Percentiles rank a stretch among this genome's conserved stretches.
Conservation (phyloP, 2,113 vertebrate species). For the Kryptolebias marmoratus region DNA sequence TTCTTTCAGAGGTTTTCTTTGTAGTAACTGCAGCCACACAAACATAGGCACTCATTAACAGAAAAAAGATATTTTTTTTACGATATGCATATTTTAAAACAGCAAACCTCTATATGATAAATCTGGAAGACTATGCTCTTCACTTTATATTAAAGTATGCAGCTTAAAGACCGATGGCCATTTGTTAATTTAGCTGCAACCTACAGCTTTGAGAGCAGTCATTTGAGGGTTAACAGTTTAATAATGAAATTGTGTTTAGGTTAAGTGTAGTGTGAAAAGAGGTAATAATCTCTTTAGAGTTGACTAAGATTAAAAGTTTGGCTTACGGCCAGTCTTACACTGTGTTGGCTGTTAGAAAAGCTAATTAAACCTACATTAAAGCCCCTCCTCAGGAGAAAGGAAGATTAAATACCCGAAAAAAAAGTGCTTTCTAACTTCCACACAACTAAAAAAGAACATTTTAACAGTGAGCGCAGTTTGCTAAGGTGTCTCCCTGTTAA, state of each 20-base stretch:
- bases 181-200: conserved; percentile 34
- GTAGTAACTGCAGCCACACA: too few relatives aligned
- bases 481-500: neutral
- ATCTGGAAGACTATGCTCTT: too few relatives aligned
- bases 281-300: conserved; percentile 72
- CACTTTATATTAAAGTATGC: neutral
- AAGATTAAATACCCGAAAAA: conserved; percentile 66
- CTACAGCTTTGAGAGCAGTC: conserved; percentile 30
- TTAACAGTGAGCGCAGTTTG: conserved; percentile 23
- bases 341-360: conserved; percentile 70
- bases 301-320: conserved; percentile 68
- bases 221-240: conserved; percentile 56
- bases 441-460: conserved; percentile 43
- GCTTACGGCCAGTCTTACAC: conserved; percentile 56
- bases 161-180: neutral
- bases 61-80: too few relatives aligned
- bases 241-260: conserved; percentile 59
- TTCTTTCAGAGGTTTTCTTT: too few relatives aligned
- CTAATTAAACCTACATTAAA: conserved; percentile 77
- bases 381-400: conserved; percentile 50
- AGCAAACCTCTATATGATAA: too few relatives aligned
- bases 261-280: conserved; percentile 74
- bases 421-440: conserved; percentile 35
- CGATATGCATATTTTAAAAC: too few relatives aligned
- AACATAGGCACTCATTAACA: too few relatives aligned